phyloP scores from a whole-genome alignment of 1,140 invertebrate genomes.

The Drosophila obscura region DNA sequence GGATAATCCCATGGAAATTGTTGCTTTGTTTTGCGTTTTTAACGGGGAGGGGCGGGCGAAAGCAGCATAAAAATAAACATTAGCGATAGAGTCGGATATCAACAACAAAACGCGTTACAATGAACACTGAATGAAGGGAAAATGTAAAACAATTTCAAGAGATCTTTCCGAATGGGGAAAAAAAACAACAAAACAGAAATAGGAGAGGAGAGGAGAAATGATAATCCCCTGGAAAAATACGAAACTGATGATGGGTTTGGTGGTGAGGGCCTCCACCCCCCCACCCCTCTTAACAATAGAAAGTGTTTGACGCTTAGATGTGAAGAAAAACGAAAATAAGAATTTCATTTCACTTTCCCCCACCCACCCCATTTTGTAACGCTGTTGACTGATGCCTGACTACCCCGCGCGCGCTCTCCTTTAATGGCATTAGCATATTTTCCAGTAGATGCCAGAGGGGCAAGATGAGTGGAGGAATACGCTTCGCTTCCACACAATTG shows the following conservation, averaged over 20 bases:
- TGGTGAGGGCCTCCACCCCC: conserved; percentile 2
- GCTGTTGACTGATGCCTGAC: conserved; percentile 52
- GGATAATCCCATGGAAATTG: conserved; percentile 67
- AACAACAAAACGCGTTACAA: conserved; percentile 26
- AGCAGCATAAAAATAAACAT: conserved; percentile 42
- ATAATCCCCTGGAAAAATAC: conserved; percentile 63
- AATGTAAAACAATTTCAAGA: conserved; percentile 66
- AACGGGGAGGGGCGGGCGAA: not conserved
- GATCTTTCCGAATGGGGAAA: conserved; percentile 12
- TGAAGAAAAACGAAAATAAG: conserved; percentile 42
- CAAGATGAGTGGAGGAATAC: conserved; percentile 40
- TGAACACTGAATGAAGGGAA: conserved; percentile 33
- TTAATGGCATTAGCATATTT: conserved; percentile 68
- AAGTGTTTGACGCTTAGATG: conserved; percentile 61
- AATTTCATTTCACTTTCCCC: conserved; percentile 70
- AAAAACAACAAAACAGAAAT: conserved; percentile 26
- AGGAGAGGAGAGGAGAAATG: conserved; percentile 21
- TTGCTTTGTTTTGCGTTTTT: conserved; percentile 12
- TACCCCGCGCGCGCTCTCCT: not conserved
- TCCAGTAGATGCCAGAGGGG: conserved; percentile 23
- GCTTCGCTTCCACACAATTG: conserved; percentile 76
- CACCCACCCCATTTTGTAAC: conserved; percentile 27
- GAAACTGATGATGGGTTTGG: conserved; percentile 9
- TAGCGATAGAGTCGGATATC: conserved; percentile 25
- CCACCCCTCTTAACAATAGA: conserved; percentile 51